Conservation (phyloP, 2,888 invertebrate species). For the Stenurella melanura region DNA sequence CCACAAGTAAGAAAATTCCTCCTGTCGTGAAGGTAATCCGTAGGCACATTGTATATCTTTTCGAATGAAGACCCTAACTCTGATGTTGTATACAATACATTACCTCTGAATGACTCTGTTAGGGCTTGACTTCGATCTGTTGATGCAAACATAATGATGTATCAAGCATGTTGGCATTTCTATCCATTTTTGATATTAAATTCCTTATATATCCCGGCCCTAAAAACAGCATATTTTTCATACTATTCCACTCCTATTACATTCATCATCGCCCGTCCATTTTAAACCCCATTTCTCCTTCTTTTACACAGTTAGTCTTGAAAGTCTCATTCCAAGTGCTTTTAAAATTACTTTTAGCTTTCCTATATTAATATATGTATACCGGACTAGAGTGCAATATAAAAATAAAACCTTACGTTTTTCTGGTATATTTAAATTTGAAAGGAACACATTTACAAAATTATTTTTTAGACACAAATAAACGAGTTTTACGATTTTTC, state of each 20-base stretch:
- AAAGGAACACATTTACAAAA: too few species aligned
- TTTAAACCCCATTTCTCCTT: background rate
- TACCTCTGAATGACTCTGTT: background rate
- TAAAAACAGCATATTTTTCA: slow-evolving; percentile 6
- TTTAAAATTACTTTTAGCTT: background rate
- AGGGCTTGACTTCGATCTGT: background rate
- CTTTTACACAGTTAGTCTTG: background rate
- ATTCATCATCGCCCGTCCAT: background rate
- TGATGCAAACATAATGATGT: background rate
- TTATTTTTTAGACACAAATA: too few species aligned
- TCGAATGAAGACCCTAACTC: too few species aligned
- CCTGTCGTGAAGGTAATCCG: too few species aligned
- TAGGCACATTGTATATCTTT: too few species aligned
- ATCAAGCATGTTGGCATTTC: background rate
- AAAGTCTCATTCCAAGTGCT: background rate
- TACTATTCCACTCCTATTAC: slow-evolving; percentile 2
- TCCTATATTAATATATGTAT: background rate
- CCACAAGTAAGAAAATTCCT: too few species aligned
- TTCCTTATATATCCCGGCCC: background rate
- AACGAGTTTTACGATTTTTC: too few species aligned
- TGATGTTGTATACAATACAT: background rate
- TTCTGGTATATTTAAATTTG: too few species aligned
- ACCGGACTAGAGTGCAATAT: background rate
- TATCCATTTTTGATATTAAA: slow-evolving; percentile 7
- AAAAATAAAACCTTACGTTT: too few species aligned